Evolutionary conservation across 2,797 vertebrate species (phyloP), one percentile per base, ranked within the genome.

Genomic region (Rhincodon typus): DNA sequence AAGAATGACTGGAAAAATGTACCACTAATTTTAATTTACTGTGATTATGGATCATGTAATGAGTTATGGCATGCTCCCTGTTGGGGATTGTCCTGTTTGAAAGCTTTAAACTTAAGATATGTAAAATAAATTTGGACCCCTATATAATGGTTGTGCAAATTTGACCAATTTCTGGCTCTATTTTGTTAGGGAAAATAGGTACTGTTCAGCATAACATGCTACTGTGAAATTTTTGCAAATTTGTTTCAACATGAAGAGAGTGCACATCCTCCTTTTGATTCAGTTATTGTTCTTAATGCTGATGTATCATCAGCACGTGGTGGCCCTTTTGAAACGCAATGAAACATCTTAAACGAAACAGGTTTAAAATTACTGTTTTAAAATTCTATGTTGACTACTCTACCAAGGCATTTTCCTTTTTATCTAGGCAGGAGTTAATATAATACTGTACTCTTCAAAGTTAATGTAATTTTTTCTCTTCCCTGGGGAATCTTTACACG

Each of bases 61-160:
- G 21, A 27, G 66, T 23, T 93, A 96, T 95, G 96, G 94, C 46
- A 66, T 13, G 21, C 50, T 46, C 66, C 34, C 91, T 17, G 21
- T 62, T 69, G 19, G 46, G 74, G 46, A 72, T 95, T 95, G 30
- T 72, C 23, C 67, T 53, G 70, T 96, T 94, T 34, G 69, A 34
- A 95, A 57, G 70, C 46, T 77, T 95, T 53, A 53, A 57, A 57
- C 27, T 67, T 34, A 86, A 82, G 21, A 66, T 57, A 46, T 67
- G 69, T 42, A 94, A 93, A 93, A 13, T 19, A 74, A 94, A 21
- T 53, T 77, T 53, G 42, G 30, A 94, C 74, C 30, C 34, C n/a
- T 79, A 38, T 30, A 70, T 27, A 15, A 38, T 62, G 17, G 57
- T 57, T 77, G n/a, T 67, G 50, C 50, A 72, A 25, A 6, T 4